phyloP scores from a whole-genome alignment of 2,113 vertebrate species.

The Chaetodon auriga region DNA sequence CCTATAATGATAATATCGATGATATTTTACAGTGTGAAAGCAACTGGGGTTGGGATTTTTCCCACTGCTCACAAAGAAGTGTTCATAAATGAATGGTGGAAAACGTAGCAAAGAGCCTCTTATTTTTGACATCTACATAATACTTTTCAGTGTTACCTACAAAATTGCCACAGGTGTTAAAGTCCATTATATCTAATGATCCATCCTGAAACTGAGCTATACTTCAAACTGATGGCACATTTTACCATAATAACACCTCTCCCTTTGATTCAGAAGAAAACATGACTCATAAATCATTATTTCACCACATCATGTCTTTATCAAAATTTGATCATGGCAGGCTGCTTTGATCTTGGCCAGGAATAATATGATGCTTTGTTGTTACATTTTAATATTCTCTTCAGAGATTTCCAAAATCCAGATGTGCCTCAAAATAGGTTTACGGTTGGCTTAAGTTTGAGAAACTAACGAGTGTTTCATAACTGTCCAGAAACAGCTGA shows the following conservation, averaged over 20 bases:
- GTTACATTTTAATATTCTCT: constrained; percentile 12
- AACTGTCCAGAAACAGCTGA: background rate
- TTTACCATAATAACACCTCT: constrained; percentile 2
- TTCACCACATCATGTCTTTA: constrained; percentile 17
- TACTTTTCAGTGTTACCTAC: background rate
- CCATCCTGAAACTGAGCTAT: constrained; percentile 9
- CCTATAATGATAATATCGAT: background rate
- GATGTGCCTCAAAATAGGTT: constrained; percentile 7
- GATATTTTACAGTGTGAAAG: background rate
- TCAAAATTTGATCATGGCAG: constrained; percentile 15
- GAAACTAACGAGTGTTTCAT: background rate
- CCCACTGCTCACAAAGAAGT: background rate
- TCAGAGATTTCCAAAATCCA: background rate
- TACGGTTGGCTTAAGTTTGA: background rate
- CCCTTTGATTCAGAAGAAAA: constrained; percentile 29
- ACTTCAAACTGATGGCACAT: constrained; percentile 23
- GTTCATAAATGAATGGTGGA: background rate
- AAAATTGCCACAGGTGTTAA: background rate
- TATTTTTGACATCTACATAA: background rate
- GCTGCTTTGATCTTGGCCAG: constrained; percentile 44
- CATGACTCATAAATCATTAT: constrained; percentile 33
- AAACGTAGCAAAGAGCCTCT: background rate
- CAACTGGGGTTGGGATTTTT: background rate
- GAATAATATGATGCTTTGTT: constrained; percentile 9
- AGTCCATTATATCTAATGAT: constrained; percentile 18